Base-by-base conservation (phyloP, 1,140 invertebrate genomes). In the Probaryconus sp. region DNA sequence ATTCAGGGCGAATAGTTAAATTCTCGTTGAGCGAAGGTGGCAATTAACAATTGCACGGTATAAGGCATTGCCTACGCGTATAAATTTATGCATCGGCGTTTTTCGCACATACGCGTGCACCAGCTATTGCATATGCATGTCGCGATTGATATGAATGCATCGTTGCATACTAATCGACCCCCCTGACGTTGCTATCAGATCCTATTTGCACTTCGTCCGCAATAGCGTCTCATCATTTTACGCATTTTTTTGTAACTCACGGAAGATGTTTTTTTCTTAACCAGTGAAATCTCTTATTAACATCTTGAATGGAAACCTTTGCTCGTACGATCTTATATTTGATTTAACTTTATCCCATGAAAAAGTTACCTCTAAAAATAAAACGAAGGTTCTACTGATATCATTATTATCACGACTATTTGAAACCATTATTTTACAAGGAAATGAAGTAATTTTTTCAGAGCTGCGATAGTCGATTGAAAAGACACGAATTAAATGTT, bases 141-240 rank as follows among this genome's bases (percentile, higher is more conserved):
- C 64, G 43, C 81, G 78, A 87, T 87, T 84, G 86, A 86, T 88
- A 87, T 83, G 82, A 87, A 87, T 84, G 85, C 85, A 87, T 83
- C 83, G 84, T 75, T 86, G 84, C 84, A 83, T 86, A 80, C 77
- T 81, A 84, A 85, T 83, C 79, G 80, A 73, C 60, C 68, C 68
- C 72, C 70, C 43, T 50, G 38, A 77, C 58, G 50, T 42, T 51
- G 68, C 71, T 84, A 85, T 85, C 84, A 82, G 82, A 88, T 87
- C 78, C 77, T 77, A 78, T 83, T 81, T 82, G 79, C 73, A 80
- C 78, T 84, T 77, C 78, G 73, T 51, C 68, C 79, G 78, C 76
- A 76, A 65, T 78, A 78, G 77, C 68, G 75, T 72, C 73, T 76
- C 71, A 58, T 72, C 60, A 4, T 11, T 35, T 42, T 26, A 40